phyloP scores from a whole-genome alignment of 1,140 invertebrate species.

The Lasaia peninsularis region DNA sequence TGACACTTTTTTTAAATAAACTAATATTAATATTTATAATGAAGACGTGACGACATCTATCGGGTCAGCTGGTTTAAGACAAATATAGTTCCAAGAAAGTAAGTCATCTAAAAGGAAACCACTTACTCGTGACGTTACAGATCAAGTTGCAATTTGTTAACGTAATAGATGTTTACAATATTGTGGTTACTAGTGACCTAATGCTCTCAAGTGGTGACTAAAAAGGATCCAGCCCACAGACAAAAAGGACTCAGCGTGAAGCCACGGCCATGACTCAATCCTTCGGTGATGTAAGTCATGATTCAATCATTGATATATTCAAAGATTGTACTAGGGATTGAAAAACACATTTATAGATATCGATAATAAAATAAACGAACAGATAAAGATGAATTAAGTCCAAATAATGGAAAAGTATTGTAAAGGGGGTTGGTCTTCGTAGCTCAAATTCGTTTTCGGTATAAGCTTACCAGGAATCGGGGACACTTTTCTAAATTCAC shows the following conservation, averaged over 20 bases:
- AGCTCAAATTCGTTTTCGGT: no score
- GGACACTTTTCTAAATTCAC: no score
- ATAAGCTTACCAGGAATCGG: no score
- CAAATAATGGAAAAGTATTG: no score
- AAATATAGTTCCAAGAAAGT: background rate
- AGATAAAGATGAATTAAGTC: no score
- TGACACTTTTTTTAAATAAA: no score
- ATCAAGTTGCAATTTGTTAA: slow-evolving; percentile 4
- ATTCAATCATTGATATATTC: slow-evolving; percentile 6
- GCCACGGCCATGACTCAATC: slow-evolving; percentile 1
- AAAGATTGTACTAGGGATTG: background rate
- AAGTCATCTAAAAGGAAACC: background rate
- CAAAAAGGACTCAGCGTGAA: slow-evolving; percentile 4
- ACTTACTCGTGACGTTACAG: background rate
- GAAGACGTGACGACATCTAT: no score
- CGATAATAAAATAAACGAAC: background rate
- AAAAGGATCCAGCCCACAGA: slow-evolving; percentile 6
- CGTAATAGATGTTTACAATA: slow-evolving; percentile 3
- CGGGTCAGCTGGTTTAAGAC: background rate
- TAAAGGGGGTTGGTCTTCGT: no score
- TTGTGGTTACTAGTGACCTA: slow-evolving; percentile 4
- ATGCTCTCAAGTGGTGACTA: slow-evolving; percentile 9
- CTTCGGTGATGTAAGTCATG: slow-evolving; percentile 1
- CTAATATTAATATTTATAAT: no score
- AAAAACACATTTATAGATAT: background rate